A percentile compares a stretch with the other conserved stretches of the same genome.
Evolutionary conservation across 2,888 invertebrate species (phyloP).

Genomic region (Drosophila neutralis): DNA sequence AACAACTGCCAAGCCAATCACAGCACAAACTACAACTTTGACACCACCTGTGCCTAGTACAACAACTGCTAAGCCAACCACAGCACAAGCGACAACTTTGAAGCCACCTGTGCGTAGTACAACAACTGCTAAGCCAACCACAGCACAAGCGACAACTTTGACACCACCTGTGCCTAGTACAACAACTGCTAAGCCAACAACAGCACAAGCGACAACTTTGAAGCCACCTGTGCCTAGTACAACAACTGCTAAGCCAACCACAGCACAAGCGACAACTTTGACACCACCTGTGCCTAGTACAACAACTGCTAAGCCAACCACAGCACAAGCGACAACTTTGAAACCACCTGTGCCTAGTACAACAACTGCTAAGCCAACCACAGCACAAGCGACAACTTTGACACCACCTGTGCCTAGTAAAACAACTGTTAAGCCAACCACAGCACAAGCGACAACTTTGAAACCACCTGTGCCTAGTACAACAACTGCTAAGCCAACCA

Average conservation of each 20-base stretch:
- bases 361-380: neutral
- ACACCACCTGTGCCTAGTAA: neutral
- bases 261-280: neutral
- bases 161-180: too few relatives aligned
- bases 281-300: neutral
- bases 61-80: neutral
- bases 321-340: neutral
- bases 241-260: neutral
- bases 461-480: too few relatives aligned
- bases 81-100: neutral
- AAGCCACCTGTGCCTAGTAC: neutral
- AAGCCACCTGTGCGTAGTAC: neutral
- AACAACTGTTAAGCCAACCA: neutral
- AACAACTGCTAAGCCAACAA: too few relatives aligned
- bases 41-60: neutral
- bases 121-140: neutral
- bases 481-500: too few relatives aligned
- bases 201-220: neutral
- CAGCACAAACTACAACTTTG: neutral
- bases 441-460: neutral
- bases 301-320: neutral
- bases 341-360: neutral
- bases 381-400: accelerated
- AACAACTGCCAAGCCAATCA: neutral
- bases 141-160: neutral